phyloP scores from a whole-genome alignment of 2,113 vertebrate genomes.

The Gavialis gangeticus region DNA sequence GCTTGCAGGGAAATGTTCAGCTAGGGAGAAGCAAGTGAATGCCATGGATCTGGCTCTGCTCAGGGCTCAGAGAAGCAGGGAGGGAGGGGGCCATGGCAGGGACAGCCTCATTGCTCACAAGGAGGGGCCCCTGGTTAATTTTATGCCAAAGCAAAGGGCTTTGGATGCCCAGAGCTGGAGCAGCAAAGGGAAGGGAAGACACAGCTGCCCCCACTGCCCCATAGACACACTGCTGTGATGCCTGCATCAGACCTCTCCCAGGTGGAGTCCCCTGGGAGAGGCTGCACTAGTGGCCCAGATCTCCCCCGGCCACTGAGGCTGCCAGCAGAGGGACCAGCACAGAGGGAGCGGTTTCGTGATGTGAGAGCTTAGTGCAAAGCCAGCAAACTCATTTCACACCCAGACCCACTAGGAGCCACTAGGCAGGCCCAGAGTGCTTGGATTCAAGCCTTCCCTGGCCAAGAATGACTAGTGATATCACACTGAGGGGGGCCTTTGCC shows the following conservation, averaged over 20 bases:
- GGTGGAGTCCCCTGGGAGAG: neutral
- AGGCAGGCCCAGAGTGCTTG: neutral
- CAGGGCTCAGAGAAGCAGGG: neutral
- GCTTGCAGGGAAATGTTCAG: neutral
- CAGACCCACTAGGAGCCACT: accelerated
- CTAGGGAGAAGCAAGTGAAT: neutral
- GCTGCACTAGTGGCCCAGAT: neutral
- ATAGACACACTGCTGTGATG: no score
- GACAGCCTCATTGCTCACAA: neutral
- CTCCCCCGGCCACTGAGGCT: neutral
- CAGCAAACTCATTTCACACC: accelerated
- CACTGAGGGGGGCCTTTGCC: no score
- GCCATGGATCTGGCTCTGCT: neutral
- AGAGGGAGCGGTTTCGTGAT: neutral
- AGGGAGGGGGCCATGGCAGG: neutral
- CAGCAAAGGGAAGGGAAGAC: no score
- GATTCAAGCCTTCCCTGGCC: constrained; percentile 12
- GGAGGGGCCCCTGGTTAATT: neutral
- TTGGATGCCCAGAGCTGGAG: no score
- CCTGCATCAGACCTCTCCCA: neutral
- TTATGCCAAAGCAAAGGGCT: no score
- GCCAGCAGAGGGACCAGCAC: neutral
- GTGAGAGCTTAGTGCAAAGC: neutral
- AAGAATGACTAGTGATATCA: no score
- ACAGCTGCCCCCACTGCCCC: neutral